phyloP scores from a whole-genome alignment of 2,113 vertebrate species.

The Ctenomys sociabilis region DNA sequence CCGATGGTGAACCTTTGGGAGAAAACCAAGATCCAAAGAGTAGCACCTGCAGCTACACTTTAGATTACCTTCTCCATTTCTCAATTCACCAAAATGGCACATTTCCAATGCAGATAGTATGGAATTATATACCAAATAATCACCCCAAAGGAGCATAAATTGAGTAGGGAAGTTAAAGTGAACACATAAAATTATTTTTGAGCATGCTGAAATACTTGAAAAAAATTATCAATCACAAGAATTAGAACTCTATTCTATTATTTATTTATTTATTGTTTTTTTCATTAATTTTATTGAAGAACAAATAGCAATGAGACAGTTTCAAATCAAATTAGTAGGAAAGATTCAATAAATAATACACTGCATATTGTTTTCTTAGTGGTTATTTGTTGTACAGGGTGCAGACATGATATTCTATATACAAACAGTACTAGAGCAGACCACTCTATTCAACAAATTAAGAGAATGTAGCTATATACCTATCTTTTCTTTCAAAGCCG shows the following conservation, averaged over 20 bases:
- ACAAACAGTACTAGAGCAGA: too few relatives aligned
- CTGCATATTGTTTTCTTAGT: too few relatives aligned
- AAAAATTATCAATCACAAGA: neutral
- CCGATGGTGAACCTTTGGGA: neutral
- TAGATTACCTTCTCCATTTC: neutral
- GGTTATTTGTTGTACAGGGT: too few relatives aligned
- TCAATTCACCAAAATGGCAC: neutral
- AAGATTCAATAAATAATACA: too few relatives aligned
- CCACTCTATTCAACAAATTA: too few relatives aligned
- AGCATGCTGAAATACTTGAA: neutral
- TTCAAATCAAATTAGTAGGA: too few relatives aligned
- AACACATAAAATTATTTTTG: neutral
- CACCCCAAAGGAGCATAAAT: neutral
- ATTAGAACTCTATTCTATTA: neutral
- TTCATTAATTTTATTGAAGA: too few relatives aligned
- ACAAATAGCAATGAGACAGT: too few relatives aligned
- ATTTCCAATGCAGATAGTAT: neutral
- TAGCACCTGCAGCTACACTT: neutral
- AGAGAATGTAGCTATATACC: too few relatives aligned
- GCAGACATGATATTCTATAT: too few relatives aligned
- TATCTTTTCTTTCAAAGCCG: too few relatives aligned
- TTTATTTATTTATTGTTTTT: too few relatives aligned
- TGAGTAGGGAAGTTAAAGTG: neutral
- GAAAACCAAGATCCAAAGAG: neutral
- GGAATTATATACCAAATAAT: constrained; percentile 61